A percentile compares a stretch with the other conserved stretches of the same genome.
phyloP scores from a whole-genome alignment of 2,888 invertebrate species.

The Schizaphis graminum region DNA sequence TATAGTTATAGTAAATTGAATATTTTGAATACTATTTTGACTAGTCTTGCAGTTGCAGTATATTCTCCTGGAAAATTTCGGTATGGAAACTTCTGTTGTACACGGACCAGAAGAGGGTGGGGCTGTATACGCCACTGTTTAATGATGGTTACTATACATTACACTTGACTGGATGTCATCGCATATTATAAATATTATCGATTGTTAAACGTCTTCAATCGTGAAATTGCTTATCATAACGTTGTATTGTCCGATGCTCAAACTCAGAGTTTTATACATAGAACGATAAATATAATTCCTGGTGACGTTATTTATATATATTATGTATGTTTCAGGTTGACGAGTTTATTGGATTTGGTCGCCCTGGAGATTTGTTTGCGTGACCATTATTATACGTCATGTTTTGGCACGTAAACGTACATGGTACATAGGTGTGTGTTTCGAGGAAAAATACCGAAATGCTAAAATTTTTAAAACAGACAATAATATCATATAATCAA shows the following conservation, averaged over 20 bases:
- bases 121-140: no score
- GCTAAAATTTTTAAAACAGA: neutral
- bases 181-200: neutral
- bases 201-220: neutral
- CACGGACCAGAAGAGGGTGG: no score
- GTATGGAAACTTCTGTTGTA: no score
- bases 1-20: no score
- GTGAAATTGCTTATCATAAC: neutral
- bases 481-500: neutral
- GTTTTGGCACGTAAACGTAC: neutral
- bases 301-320: neutral
- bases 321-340: neutral
- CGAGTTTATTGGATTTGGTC: neutral
- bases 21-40: no score
- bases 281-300: neutral
- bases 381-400: neutral
- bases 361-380: neutral
- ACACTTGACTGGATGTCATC: no score
- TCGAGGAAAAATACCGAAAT: neutral
- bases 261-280: neutral
- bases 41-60: no score
- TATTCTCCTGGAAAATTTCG: no score
- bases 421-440: neutral
- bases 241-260: neutral
- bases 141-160: neutral